Base-by-base conservation (phyloP, 1,140 invertebrate species). In the Brachionus asplanchnoidis region DNA sequence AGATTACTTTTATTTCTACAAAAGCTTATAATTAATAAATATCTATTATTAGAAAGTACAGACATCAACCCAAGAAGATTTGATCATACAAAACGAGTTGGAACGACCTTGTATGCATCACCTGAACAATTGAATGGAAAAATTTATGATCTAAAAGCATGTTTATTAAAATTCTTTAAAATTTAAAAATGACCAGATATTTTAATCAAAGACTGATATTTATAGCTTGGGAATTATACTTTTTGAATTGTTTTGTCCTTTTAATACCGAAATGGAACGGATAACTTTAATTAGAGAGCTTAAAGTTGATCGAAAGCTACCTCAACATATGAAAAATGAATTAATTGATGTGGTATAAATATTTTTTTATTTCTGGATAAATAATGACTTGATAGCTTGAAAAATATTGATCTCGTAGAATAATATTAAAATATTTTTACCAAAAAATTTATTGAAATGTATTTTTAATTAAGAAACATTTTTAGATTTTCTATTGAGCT, bases 91-190 rank as follows among this genome's bases (percentile, higher is more conserved):
- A 82, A 82, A 82, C 56, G 53, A 6, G 79, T 82, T 11, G 95
- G 97, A 17, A 99, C 97, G 0, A 93, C 94, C 50, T 90, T 98
- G 0, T 99, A 99, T 88, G 98, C 98, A 96, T 97, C 96, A 84
- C 97, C 96, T 26, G 97, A 99, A 89, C 97, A 98, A 91, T 92
- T 92, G 87, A 85, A 68, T 85, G 26, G 79, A 65, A 68, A 82
- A 65, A 44, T 14, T 80, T 85, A 46, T 78, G 42, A 66, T 44
- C 14, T 70, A 42, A 75, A 85, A 28, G 75, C 60, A 82, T 85
- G 5, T 56, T 17, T 0, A 36, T 36, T 36, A 36, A 36, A 36
- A 7, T 36, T 28, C 0, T 36, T 36, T 6, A 7, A 7, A 36
- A 36, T 36, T 36, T 32, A 28, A 28, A 36, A 36, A 36, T 36